A percentile compares a stretch with the other conserved stretches of the same genome.
Evolutionary conservation across 2,888 invertebrate genomes (phyloP).

Genomic region (Lithophane socia): DNA sequence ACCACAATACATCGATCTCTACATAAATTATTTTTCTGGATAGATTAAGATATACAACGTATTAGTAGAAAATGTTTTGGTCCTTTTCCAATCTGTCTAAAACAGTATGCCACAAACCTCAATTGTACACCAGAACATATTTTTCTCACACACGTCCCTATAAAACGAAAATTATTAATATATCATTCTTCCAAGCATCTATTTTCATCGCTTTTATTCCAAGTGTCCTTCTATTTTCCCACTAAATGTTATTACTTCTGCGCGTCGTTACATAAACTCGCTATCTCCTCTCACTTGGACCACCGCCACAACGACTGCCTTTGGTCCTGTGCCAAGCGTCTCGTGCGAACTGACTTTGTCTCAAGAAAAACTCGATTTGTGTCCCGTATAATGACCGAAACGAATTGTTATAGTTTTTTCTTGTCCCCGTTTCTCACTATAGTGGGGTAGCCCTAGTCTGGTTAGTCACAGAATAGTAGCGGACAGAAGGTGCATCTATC

Average conservation of each 20-base stretch:
- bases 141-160: constrained; percentile 25
- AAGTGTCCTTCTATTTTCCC: constrained; percentile 53
- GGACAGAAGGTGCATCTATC: constrained; percentile 17
- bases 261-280: constrained; percentile 48
- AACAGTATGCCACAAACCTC: constrained; percentile 17
- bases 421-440: constrained; percentile 65
- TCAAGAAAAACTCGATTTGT: constrained; percentile 81
- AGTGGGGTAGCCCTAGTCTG: constrained; percentile 52
- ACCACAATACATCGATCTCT: not conserved
- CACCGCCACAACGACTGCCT: constrained; percentile 59
- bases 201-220: constrained; percentile 49
- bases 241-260: constrained; percentile 59
- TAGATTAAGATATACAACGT: not conserved
- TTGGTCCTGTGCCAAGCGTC: constrained; percentile 78
- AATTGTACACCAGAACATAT: constrained; percentile 39
- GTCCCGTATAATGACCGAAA: constrained; percentile 79
- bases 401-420: constrained; percentile 77
- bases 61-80: not conserved
- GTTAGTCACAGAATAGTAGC: constrained; percentile 12
- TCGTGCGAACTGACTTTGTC: constrained; percentile 76
- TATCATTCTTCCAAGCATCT: constrained; percentile 28
- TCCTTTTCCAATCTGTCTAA: not conserved
- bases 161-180: constrained; percentile 43
- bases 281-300: constrained; percentile 56
- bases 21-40: not conserved